Evolutionary conservation across 92 coral and sea anemone species (phyloP), one percentile per base, ranked within the genome.

Genomic region (Umimayanthus kanabou): DNA sequence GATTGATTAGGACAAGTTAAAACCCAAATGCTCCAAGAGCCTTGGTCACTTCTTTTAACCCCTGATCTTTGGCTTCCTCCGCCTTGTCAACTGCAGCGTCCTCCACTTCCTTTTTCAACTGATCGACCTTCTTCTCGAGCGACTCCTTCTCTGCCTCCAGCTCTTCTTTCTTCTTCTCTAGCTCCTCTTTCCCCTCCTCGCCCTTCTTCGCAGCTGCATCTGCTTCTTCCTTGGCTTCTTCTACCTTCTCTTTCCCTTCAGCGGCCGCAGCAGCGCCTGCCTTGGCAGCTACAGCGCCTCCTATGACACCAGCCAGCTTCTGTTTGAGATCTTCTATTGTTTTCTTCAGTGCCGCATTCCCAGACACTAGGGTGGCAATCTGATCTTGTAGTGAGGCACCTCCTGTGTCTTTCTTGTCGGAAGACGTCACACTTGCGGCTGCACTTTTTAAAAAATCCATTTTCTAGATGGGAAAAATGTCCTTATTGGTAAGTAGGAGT

Each of bases 311-410:
- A 23, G 80, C 20, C 29, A 76, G 30, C 55, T 9, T 43, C 28
- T 76, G 26, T 58, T 80, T 80, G 73, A 80, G 42, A 0, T 80
- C 73, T 80, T 80, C 73, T 58, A 80, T 80, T 55, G 30, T 78
- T 47, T 29, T 80, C 72, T 80, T 26, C 18, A 80, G 57, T 23
- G 18, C 80, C 33, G 7, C 80, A 10, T 76, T 76, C 80, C 28
- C 80, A 13, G 80, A 42, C 13, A 23, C 15, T 6, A 76, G 16
- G 80, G 80, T 1, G 58, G 80, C 55, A 26, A 76, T 76, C 80
- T 43, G 13, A 3, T 42, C 55, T 76, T 40, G 80, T 42, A 76
- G 25, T 42, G 55, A 39, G 37, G 80, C 25, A 42, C 23, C 33
- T 20, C 57, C 80, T 42, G 57, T 5, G 2, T 76, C 80, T 16